Evolutionary conservation across 2,888 invertebrate genomes (phyloP), one percentile per base, ranked within the genome.

Genomic region (Augochlorella aurata): DNA sequence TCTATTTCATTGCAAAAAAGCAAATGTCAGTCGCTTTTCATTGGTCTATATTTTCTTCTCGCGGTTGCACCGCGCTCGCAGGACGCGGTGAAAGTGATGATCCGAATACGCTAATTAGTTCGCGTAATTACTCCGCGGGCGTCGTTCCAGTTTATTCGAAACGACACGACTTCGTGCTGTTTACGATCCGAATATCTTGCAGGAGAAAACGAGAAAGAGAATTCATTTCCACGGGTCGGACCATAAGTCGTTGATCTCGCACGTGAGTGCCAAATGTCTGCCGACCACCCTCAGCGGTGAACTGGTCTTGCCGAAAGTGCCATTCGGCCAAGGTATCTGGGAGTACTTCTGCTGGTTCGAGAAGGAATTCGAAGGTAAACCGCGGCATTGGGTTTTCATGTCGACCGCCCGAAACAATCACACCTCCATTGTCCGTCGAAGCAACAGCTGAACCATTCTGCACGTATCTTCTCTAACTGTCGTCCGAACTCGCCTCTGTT

Each of bases 191-290:
- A 16, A 8, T 29, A 8, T 61, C 52, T 50, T 82, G 9, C 95
- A 96, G 85, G 97, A 97, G 91, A 98, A 98, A 94, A 94, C 98
- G 29, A 95, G 96, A 71, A 96, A 96, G 81, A 95, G 98, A 91
- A 95, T 97, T 77, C 94, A 95, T 90, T 97, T 97, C 93, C 97
- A 97, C 90, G 97, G 97, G 1, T 94, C 94, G 18, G 95, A 97
- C 90, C 95, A 94, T 89, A 95, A 95, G 77, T 94, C 96, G 0
- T 90, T 97, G 71, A 93, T 95, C 80, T 92, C 95, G 54, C 94
- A 95, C 82, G 93, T 97, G 7, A 95, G 96, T 63, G 93, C 94
- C 0, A 94, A 94, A 54, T 94, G 95, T 18, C 90, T 97, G 86
- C 96, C 97, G 21, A 94, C 94, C 47, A 94, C 95, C 79, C 96